Evolutionary conservation across 2,888 invertebrate genomes (phyloP), one percentile per base, ranked within the genome.

Genomic region (Nomada ferruginata): DNA sequence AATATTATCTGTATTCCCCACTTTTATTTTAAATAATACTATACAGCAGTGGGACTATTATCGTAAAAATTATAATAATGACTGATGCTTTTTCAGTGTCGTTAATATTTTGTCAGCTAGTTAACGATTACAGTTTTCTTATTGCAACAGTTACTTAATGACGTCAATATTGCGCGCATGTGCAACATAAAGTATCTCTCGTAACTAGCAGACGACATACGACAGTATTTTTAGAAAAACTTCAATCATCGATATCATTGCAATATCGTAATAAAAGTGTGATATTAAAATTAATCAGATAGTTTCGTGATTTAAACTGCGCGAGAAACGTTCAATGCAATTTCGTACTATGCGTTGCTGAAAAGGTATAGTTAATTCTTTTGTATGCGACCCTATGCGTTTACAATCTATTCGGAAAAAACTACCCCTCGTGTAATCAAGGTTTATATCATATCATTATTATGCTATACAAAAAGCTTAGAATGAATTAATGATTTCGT

Each of bases 91-190:
- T 23, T 26, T 23, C 20, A 57, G 10, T 9, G 7, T 57, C 5
- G 3, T 47, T 11, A 15, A 47, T 47, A 47, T 13, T 47, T 47
- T 10, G 13, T 57, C 20, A n/a, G 29, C 70, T 78, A 78, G 74
- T 55, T 77, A 84, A 85, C 57, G 73, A 85, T 83, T 69, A 70
- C 20, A 61, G 50, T 63, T 18, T 13, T n/a, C 15, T 63, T n/a
- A 13, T 55, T 29, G 0, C 26, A 26, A 52, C n/a, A 55, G 74
- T 79, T 65, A 55, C 59, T 10, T 23, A 60, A 72, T 87, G 86
- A 89, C 88, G 91, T 91, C 90, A 87, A 90, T 89, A 87, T 74
- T 29, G 36, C 68, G 87, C 91, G 90, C 91, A 91, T 70, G 91
- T 89, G 92, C 89, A 66, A 44, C 77, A 64, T 18, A 13, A 63